A percentile compares a stretch with the other conserved stretches of the same genome.
phyloP scores from a whole-genome alignment of 2,797 vertebrate species.

The Chaetophractus vellerosus region DNA sequence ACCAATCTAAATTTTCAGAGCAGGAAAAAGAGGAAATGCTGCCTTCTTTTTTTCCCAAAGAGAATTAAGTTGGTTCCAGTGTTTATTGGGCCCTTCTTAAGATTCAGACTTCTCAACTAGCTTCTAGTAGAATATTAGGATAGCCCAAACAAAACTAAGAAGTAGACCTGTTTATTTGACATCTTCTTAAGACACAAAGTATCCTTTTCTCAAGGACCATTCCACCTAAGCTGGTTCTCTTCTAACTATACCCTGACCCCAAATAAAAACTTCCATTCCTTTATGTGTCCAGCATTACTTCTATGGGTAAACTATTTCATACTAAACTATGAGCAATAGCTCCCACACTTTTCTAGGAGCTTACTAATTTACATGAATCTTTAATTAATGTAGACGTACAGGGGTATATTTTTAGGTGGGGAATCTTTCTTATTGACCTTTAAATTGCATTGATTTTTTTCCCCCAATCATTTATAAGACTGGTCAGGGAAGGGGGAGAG shows the following conservation, averaged over 20 bases:
- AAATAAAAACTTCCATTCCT: constrained; percentile 50
- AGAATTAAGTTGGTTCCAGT: constrained; percentile 47
- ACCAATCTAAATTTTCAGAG: constrained; percentile 55
- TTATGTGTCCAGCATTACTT: neutral
- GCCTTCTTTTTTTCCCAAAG: constrained; percentile 31
- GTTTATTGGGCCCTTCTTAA: constrained; percentile 13
- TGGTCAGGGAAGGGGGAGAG: neutral
- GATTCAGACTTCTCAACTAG: constrained; percentile 45
- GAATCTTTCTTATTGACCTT: constrained; percentile 51
- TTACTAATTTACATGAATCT: constrained; percentile 56
- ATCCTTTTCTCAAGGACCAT: constrained; percentile 28
- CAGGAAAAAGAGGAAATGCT: neutral
- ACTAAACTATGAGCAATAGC: constrained; percentile 53
- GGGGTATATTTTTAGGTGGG: neutral
- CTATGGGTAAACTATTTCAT: constrained; percentile 45
- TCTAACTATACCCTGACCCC: neutral
- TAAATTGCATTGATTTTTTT: constrained; percentile 42
- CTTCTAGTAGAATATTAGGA: neutral
- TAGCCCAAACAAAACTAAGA: constrained; percentile 46
- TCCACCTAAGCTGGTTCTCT: constrained; percentile 39
- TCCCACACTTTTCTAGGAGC: constrained; percentile 22
- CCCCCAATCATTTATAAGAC: neutral
- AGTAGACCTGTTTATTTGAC: constrained; percentile 13
- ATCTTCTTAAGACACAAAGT: neutral
- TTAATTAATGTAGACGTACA: constrained; percentile 46